Evolutionary conservation across 2,113 vertebrate genomes (phyloP).

Genomic region (Myotis davidii): DNA sequence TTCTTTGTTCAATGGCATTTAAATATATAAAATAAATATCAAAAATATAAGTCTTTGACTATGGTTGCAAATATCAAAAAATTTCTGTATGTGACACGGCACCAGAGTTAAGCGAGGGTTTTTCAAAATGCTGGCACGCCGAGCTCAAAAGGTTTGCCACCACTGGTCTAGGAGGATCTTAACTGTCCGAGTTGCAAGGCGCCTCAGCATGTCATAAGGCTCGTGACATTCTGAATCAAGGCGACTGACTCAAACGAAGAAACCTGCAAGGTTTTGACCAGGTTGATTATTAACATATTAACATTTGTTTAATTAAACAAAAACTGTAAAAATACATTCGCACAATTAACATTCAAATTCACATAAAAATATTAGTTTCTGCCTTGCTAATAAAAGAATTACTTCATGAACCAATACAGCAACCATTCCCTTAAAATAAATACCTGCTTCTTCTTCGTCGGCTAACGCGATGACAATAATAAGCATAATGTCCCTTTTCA

Average conservation of each 20-base stretch:
- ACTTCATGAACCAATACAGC: conserved; percentile 76
- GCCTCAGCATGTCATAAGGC: conserved; percentile 96
- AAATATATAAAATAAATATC: too few relatives aligned
- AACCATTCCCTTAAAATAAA: conserved; percentile 65
- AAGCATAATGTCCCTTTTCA: conserved; percentile 94
- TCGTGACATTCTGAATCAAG: conserved; percentile 96
- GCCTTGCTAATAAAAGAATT: conserved; percentile 82
- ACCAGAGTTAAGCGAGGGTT: too few relatives aligned
- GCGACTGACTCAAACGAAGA: conserved; percentile 96
- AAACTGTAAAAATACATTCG: conserved; percentile 84
- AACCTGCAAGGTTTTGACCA: conserved; percentile 97
- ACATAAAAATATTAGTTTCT: conserved; percentile 80
- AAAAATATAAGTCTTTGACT: too few relatives aligned
- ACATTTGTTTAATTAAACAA: conserved; percentile 86
- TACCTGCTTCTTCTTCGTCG: conserved; percentile 91
- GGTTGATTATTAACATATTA: conserved; percentile 93
- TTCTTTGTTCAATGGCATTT: too few relatives aligned
- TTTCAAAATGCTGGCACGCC: too few relatives aligned
- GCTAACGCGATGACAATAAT: conserved; percentile 93
- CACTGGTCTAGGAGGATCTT: conserved; percentile 91
- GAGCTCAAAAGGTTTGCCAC: too few relatives aligned
- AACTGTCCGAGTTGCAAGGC: conserved; percentile 95
- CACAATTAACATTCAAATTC: conserved; percentile 81
- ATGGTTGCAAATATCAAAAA: too few relatives aligned
- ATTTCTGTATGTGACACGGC: too few relatives aligned